phyloP scores from a whole-genome alignment of 2,888 invertebrate genomes.

The Pecten maximus region DNA sequence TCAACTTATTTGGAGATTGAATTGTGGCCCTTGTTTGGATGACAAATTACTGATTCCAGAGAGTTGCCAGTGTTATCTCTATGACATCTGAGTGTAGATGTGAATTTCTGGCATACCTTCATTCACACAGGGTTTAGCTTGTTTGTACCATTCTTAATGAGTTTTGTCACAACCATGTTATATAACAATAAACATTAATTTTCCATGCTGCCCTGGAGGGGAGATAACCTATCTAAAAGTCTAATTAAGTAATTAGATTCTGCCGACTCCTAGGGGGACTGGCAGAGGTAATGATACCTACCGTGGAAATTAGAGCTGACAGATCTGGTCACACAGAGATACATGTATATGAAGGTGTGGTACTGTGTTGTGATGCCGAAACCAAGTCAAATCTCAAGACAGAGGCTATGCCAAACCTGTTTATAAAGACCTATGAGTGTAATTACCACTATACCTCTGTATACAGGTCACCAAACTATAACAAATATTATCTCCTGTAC shows the following conservation, averaged over 20 bases:
- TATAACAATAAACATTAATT: conserved; percentile 28
- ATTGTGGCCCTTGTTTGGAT: not conserved
- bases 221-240: conserved; percentile 11
- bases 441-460: too few species aligned
- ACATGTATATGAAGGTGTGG: too few species aligned
- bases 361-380: too few species aligned
- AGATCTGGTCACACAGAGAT: not conserved
- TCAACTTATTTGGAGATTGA: not conserved
- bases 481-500: too few species aligned
- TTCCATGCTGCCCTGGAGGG: not conserved
- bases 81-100: not conserved
- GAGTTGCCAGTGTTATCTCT: not conserved
- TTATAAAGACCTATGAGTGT: too few species aligned
- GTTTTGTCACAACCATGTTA: conserved; percentile 11
- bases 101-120: not conserved
- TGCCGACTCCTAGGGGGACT: not conserved
- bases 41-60: not conserved
- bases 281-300: not conserved
- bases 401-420: too few species aligned
- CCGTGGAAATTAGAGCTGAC: not conserved
- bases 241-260: conserved; percentile 13
- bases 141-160: not conserved
- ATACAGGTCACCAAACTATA: too few species aligned
- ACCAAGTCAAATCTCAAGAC: too few species aligned
- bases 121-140: not conserved